Evolutionary conservation across 2,888 invertebrate genomes (phyloP).

Genomic region (Alloplasta piceator): DNA sequence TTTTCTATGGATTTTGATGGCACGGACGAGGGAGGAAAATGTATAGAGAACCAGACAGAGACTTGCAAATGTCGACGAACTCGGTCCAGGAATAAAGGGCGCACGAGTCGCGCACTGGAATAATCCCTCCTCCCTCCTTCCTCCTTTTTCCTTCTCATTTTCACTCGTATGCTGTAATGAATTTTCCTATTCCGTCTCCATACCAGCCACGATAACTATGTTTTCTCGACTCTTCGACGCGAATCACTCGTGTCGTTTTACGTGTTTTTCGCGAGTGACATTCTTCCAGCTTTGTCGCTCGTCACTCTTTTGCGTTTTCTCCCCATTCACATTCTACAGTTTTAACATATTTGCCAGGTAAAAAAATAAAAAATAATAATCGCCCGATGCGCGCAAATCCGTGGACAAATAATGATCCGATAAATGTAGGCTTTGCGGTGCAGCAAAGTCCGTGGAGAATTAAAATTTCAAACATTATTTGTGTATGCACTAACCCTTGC

Average conservation of each 20-base stretch:
- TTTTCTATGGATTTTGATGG: slow-evolving; percentile 9
- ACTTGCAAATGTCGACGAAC: slow-evolving; percentile 36
- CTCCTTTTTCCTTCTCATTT: not conserved
- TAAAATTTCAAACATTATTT: too few species aligned
- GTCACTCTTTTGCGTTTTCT: not conserved
- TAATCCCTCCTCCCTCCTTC: slow-evolving; percentile 6
- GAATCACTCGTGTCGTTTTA: not conserved
- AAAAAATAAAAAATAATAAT: not conserved
- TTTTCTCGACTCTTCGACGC: slow-evolving; percentile 39
- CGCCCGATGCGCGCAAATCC: too few species aligned
- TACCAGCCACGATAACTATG: slow-evolving; percentile 38
- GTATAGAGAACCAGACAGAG: not conserved
- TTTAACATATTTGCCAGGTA: not conserved
- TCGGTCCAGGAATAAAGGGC: slow-evolving; percentile 2
- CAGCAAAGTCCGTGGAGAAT: too few species aligned
- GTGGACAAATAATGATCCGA: too few species aligned
- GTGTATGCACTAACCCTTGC: too few species aligned
- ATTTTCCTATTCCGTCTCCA: not conserved
- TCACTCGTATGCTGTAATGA: not conserved
- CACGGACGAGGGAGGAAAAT: slow-evolving; percentile 2
- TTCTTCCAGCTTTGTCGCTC: too few species aligned
- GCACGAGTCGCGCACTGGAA: not conserved
- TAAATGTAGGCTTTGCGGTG: too few species aligned
- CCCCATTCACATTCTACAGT: not conserved
- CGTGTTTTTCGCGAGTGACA: slow-evolving; percentile 23